Conservation (phyloP, 2,888 invertebrate genomes). For the Pachliopta kotzebuea region DNA sequence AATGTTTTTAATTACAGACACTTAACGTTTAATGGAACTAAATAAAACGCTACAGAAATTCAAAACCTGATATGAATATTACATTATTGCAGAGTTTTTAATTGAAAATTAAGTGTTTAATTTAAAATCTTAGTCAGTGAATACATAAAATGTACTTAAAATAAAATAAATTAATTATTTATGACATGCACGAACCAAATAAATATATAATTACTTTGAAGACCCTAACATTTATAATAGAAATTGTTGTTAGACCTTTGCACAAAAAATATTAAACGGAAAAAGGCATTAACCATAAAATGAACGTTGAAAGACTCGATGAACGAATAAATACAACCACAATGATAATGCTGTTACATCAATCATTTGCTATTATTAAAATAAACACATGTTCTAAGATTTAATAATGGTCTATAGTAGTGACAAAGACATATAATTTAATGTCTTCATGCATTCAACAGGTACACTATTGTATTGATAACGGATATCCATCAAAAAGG, state of each 20-base stretch:
- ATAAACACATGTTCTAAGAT: slow-evolving; percentile 6
- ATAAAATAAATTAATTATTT: no score
- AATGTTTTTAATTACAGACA: no score
- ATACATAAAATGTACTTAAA: no score
- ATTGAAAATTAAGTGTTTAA: no score
- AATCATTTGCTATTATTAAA: background rate
- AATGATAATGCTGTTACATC: slow-evolving; percentile 1
- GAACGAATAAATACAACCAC: background rate
- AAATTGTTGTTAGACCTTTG: background rate
- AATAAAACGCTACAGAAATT: no score
- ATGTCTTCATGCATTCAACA: slow-evolving; percentile 69
- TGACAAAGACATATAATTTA: slow-evolving; percentile 27
- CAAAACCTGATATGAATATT: no score
- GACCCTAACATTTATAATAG: background rate
- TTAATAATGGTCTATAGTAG: slow-evolving; percentile 23
- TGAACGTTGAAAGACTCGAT: background rate
- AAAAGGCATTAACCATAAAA: background rate
- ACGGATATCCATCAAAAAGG: slow-evolving; percentile 48
- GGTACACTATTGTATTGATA: slow-evolving; percentile 51
- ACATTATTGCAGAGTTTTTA: no score
- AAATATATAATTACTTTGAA: background rate
- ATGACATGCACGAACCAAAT: background rate
- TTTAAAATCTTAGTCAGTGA: no score
- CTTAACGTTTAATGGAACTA: no score
- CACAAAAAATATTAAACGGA: background rate